Base-by-base conservation (phyloP, 2,113 vertebrate genomes). In the Anarrhichthys ocellatus region DNA sequence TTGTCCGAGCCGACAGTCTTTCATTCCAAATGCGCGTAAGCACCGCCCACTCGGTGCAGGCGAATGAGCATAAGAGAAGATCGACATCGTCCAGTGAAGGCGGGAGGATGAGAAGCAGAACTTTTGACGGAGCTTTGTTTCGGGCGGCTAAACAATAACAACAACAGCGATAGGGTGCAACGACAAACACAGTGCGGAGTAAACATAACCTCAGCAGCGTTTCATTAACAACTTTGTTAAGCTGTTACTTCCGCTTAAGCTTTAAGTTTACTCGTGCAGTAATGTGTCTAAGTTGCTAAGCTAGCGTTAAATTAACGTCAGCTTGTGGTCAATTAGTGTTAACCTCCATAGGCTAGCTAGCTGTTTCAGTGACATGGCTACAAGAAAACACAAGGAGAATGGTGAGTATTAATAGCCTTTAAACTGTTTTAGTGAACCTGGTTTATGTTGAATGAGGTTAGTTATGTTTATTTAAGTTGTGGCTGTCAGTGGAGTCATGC, bases 71-170 rank as follows among this genome's bases (percentile, higher is more conserved):
- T n/a, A 9, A 0, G 2, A 73, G 9, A 0, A 1, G 14, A 5
- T 0, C 0, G 0, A 6, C 9, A 0, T 5, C 4, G 1, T 62
- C 9, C 9, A 3, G 5, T 24, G 74, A 90, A 91, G 85, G 92
- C 92, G 92, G 86, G 88, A 92, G 86, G 72, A 44, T 15, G 63
- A 79, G 80, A 73, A 32, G 48, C 32, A 11, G 59, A 82, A 83
- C 6, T 86, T 89, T 80, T 52, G 18, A 63, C 11, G 5, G 8
- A 44, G 68, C 17, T 72, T 64, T 73, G 46, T 78, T 66, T 64
- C 0, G 7, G 1, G 2, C 36, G 24, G 32, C 0, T 44, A 7
- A 69, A 73, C 38, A 22, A 32, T 27, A 40, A 13, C 6, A 52
- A 34, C 5, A 48, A 59, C 24, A 27, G 22, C 18, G 18, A 52